phyloP scores from a whole-genome alignment of 2,113 vertebrate genomes.

The Leucopternis melanops region DNA sequence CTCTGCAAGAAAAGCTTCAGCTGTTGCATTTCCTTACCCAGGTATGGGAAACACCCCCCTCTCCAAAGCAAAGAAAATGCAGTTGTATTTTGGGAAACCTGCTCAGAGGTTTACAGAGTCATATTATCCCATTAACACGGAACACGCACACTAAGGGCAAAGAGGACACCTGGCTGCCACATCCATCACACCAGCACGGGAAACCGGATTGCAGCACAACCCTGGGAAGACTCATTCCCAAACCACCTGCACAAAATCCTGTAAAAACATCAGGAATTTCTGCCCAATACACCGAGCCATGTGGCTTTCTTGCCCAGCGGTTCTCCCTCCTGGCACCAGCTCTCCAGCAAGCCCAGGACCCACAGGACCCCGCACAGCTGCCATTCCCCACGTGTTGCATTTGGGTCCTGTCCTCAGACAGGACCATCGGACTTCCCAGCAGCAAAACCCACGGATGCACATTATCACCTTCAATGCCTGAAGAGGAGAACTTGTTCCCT shows the following conservation, averaged over 20 bases:
- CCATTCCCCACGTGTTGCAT: fast-evolving
- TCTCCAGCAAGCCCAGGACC: not conserved
- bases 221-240: not conserved
- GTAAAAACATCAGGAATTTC: not conserved
- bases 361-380: fast-evolving
- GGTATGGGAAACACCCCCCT: not conserved
- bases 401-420: not conserved
- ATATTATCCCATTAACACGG: fast-evolving
- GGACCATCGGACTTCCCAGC: not conserved
- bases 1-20: not conserved
- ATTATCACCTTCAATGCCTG: fast-evolving
- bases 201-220: not conserved
- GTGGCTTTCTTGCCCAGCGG: fast-evolving
- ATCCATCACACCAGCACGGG: not conserved
- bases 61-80: not conserved
- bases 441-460: fast-evolving
- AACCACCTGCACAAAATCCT: not conserved
- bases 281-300: not conserved
- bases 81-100: not conserved
- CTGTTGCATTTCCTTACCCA: not conserved
- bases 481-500: not conserved
- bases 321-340: not conserved
- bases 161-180: not conserved
- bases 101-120: not conserved
- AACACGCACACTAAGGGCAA: fast-evolving